These are phyloP conservation scores for Tribolium madens DNA, from an alignment of 1,140 invertebrate species.

Conservation along the genomic window DNA sequence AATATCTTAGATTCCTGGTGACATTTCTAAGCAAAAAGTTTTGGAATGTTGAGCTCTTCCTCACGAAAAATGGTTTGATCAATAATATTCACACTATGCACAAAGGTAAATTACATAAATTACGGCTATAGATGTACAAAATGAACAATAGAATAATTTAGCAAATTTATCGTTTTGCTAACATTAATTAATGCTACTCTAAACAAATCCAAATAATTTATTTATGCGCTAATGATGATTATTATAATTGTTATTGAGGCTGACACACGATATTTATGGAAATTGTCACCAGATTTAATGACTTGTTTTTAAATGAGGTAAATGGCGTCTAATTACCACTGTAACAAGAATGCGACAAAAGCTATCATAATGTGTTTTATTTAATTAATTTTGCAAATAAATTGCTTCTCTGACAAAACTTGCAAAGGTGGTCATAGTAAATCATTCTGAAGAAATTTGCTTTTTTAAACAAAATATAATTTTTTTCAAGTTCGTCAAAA, in stretches of 20 bases:
- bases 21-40: background rate
- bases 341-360: background rate
- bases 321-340: background rate
- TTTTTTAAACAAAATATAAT: too few relatives aligned
- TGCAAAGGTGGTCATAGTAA: too few relatives aligned
- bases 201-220: conserved; percentile 33
- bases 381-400: background rate
- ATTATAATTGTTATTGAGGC: conserved; percentile 27
- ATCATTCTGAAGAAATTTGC: too few relatives aligned
- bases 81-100: background rate
- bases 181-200: conserved; percentile 1
- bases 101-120: conserved; percentile 12
- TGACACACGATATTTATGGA: conserved; percentile 28
- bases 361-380: background rate
- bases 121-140: background rate
- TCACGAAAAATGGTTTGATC: background rate
- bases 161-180: conserved; percentile 32
- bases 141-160: conserved; percentile 31
- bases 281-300: conserved; percentile 34
- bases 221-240: conserved; percentile 6
- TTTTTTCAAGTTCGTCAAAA: too few relatives aligned
- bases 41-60: background rate
- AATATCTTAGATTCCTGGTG: background rate
- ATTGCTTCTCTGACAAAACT: too few relatives aligned
- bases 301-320: conserved; percentile 6